Base-by-base conservation (phyloP, 2,797 vertebrate species). In the Glyptemys insculpta region DNA sequence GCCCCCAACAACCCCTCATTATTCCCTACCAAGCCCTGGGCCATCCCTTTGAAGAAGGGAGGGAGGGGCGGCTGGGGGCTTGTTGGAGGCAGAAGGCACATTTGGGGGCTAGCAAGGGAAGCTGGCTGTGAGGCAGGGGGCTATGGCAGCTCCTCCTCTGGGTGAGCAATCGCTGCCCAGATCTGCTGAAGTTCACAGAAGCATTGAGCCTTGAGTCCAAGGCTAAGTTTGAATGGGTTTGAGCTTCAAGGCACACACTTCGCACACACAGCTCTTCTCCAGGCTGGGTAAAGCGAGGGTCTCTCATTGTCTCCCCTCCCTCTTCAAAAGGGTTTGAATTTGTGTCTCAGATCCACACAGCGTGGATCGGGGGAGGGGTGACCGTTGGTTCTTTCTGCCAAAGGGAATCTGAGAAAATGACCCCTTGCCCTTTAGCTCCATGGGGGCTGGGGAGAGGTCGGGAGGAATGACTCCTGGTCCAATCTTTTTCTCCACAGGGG, bases 331-430 rank as follows among this genome's bases (percentile, higher is more conserved):
- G 81, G 59, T 84, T 91, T 94, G 85, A 76, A 95, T 89, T 65
- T 83, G 84, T 87, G 89, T 95, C 89, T 92, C 93, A 93, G 50
- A 93, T 94, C 91, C 93, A 95, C 86, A 91, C 95, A 86, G 74
- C 56, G 50, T 83, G 82, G 91, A 84, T n/a, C 92, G 88, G 85
- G 90, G 94, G 85, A 96, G 93, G 74, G 89, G 56, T 91, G 96
- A 97, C 95, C 97, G 97, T 97, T 97, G 96, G 96, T 98, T 97
- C 91, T 96, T 96, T 94, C 93, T 89, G 95, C 85, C 90, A 37
- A 85, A 95, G 95, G 84, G 95, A 97, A 94, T 96, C 96, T 98
- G 97, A 97, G 97, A 98, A 98, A 97, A 85, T 96, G 97, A 98
- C 98, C 98, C 95, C 95, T 93, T 97, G 81, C 91, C 97, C 97